Evolutionary conservation across 2,888 invertebrate species (phyloP).

Genomic region (Nasonia oneida): DNA sequence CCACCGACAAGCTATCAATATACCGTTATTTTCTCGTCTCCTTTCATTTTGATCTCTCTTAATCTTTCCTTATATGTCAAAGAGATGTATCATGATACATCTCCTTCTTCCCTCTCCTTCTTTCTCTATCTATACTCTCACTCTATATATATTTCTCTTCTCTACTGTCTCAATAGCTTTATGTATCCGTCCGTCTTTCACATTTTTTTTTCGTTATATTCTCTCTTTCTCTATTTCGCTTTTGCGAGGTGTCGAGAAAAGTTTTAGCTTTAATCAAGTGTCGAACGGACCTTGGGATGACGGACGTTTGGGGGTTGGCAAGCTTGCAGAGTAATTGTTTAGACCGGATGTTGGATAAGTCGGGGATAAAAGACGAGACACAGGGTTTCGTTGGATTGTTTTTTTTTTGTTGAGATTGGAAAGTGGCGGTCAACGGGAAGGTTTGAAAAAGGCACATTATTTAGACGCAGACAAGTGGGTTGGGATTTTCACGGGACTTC

Average conservation of each 20-base stretch:
- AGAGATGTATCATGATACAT: constrained; percentile 63
- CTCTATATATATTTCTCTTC: constrained; percentile 30
- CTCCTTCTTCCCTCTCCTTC: constrained; percentile 40
- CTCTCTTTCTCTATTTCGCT: constrained; percentile 43
- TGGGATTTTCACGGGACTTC: constrained; percentile 66
- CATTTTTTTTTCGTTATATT: constrained; percentile 18
- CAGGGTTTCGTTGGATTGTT: constrained; percentile 59
- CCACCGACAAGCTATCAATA: constrained; percentile 62
- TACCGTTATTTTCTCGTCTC: constrained; percentile 61
- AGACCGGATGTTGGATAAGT: constrained; percentile 64
- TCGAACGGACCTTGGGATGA: constrained; percentile 61
- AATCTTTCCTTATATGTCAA: constrained; percentile 64
- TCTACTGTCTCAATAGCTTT: constrained; percentile 40
- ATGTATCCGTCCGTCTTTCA: constrained; percentile 51
- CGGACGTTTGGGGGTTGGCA: constrained; percentile 55
- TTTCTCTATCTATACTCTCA: constrained; percentile 14
- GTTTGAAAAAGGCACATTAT: constrained; percentile 70
- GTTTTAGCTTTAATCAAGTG: constrained; percentile 64
- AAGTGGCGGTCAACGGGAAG: constrained; percentile 68
- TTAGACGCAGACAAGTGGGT: constrained; percentile 79
- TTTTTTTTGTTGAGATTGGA: constrained; percentile 49
- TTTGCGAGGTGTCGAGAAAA: constrained; percentile 62
- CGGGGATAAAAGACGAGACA: constrained; percentile 63
- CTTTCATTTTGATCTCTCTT: constrained; percentile 64
- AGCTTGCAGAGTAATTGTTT: constrained; percentile 67